Percentiles rank a stretch among this genome's conserved stretches.
Evolutionary conservation across 2,113 vertebrate genomes (phyloP).

Genomic region (Suncus etruscus): DNA sequence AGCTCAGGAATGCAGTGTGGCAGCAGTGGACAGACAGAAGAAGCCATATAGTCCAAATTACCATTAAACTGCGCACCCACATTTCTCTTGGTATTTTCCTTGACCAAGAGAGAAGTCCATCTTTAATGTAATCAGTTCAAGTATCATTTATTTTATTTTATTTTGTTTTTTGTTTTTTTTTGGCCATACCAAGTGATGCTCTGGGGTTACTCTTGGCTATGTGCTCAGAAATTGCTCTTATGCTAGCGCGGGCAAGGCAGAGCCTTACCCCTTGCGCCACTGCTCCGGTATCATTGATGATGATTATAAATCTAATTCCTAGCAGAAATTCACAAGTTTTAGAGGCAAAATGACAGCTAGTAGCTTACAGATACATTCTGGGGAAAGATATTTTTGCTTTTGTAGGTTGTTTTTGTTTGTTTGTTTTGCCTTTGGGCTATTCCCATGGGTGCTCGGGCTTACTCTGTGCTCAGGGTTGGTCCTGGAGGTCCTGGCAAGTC

Average conservation of each 20-base stretch:
- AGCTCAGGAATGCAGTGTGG: not conserved
- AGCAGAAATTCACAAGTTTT: constrained; percentile 45
- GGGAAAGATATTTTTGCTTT: not conserved
- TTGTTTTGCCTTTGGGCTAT: not conserved
- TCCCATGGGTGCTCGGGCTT: no score
- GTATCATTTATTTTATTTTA: not conserved
- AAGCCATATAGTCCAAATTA: not conserved
- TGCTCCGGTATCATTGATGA: not conserved
- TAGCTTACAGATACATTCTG: constrained; percentile 23
- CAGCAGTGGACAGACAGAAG: no score
- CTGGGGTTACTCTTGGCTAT: no score
- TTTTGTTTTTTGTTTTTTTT: no score
- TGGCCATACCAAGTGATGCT: no score
- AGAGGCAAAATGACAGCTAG: constrained; percentile 52
- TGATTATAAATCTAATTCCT: constrained; percentile 52
- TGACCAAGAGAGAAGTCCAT: constrained; percentile 59
- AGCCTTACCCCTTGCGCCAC: no score
- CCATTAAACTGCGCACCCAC: not conserved
- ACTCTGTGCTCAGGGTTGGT: no score
- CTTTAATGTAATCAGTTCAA: constrained; percentile 60
- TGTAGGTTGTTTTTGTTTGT: not conserved
- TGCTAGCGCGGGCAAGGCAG: no score
- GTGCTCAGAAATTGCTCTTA: no score
- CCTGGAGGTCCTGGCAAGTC: no score
- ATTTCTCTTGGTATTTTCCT: not conserved